Evolutionary conservation across 1,140 invertebrate species (phyloP).

Genomic region (Caerostris extrusa): DNA sequence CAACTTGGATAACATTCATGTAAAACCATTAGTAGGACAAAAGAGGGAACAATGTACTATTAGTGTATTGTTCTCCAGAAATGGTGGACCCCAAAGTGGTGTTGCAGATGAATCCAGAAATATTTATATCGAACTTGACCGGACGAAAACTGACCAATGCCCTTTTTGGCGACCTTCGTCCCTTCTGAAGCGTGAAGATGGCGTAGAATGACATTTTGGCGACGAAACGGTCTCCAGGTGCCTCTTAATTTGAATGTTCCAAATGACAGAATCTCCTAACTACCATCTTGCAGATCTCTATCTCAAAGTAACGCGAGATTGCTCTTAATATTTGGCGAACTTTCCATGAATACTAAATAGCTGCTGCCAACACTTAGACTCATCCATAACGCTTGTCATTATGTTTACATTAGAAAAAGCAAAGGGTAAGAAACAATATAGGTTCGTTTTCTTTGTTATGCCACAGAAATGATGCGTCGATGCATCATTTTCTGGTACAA

Average conservation of each 20-base stretch:
- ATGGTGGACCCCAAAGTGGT: not conserved
- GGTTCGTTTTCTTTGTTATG: not conserved
- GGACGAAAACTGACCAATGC: constrained; percentile 22
- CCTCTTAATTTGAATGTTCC: constrained; percentile 70
- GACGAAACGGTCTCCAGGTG: constrained; percentile 47
- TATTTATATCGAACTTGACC: constrained; percentile 10
- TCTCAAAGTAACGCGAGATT: not conserved
- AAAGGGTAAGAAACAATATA: not conserved
- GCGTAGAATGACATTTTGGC: not conserved
- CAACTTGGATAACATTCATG: not conserved
- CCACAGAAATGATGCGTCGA: not conserved
- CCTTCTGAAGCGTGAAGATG: constrained; percentile 31
- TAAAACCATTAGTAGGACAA: not conserved
- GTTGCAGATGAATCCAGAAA: not conserved
- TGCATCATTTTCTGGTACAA: not conserved
- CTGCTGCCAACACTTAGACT: not conserved
- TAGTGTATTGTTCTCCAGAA: not conserved
- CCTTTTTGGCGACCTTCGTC: constrained; percentile 8
- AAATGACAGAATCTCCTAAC: constrained; percentile 41
- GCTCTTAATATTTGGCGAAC: constrained; percentile 1
- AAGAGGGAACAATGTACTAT: constrained; percentile 14
- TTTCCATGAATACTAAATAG: constrained; percentile 44
- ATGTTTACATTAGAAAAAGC: constrained; percentile 66
- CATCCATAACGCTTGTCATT: constrained; percentile 61
- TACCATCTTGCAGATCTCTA: constrained; percentile 44